phyloP scores from a whole-genome alignment of 1,140 invertebrate genomes.

The Polypedilum vanderplanki region DNA sequence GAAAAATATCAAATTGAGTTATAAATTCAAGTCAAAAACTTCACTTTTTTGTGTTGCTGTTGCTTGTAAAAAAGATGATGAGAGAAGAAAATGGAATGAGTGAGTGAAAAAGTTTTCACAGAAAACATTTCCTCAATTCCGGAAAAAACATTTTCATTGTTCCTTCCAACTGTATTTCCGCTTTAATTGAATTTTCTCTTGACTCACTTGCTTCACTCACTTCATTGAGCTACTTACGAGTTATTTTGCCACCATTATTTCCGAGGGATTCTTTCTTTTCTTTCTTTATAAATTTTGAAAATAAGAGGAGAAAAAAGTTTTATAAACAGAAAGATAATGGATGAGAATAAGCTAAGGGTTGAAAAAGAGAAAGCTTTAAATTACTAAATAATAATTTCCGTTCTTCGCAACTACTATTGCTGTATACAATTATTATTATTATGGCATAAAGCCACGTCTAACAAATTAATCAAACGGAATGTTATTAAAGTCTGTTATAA shows the following conservation, averaged over 20 bases:
- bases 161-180: constrained; percentile 7
- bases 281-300: neutral
- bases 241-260: constrained; percentile 13
- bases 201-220: neutral
- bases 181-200: neutral
- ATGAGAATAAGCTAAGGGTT: neutral
- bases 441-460: neutral
- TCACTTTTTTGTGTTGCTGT: neutral
- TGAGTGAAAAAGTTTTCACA: neutral
- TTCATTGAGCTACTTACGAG: neutral
- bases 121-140: constrained; percentile 11
- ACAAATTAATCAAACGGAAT: constrained; percentile 27
- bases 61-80: neutral
- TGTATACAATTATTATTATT: no score
- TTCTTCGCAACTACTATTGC: neutral
- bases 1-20: constrained; percentile 19
- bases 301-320: no score
- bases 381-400: neutral
- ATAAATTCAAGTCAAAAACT: constrained; percentile 19
- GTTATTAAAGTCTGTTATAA: constrained; percentile 12
- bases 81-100: neutral
- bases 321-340: neutral
- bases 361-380: neutral
- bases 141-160: constrained; percentile 18
- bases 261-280: neutral